Evolutionary conservation across 1,140 invertebrate genomes (phyloP).

Genomic region (Drosophila ogumai): DNA sequence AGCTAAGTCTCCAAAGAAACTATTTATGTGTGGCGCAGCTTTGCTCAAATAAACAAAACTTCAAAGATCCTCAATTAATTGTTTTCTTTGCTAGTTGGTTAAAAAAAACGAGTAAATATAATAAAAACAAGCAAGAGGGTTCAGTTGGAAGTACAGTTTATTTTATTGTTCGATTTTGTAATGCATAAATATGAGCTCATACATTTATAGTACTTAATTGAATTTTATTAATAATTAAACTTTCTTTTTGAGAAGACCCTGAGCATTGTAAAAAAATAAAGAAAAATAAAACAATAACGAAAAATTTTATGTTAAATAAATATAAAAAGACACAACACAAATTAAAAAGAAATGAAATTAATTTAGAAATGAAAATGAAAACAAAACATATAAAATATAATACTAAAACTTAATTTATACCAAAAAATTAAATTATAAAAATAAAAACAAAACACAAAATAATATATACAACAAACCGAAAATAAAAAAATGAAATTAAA

Average conservation of each 20-base stretch:
- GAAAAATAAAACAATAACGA: neutral
- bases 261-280: conserved; percentile 6
- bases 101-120: neutral
- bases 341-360: neutral
- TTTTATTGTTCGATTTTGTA: conserved; percentile 24
- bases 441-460: neutral
- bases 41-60: conserved; percentile 76
- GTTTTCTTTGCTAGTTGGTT: too few species aligned
- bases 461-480: neutral
- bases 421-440: neutral
- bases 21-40: conserved; percentile 62
- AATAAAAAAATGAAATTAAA: neutral
- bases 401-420: neutral
- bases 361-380: too few species aligned
- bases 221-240: neutral
- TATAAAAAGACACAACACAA: neutral
- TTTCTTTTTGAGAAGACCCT: conserved; percentile 20
- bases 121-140: neutral
- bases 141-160: conserved; percentile 54
- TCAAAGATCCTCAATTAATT: conserved; percentile 69
- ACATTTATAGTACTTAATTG: conserved; percentile 4
- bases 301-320: neutral
- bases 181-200: conserved; percentile 9
- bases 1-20: conserved; percentile 59
- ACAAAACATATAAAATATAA: neutral